Evolutionary conservation across 2,113 vertebrate genomes (phyloP), one percentile per base, ranked within the genome.

Genomic region (Cyanoderma ruficeps): DNA sequence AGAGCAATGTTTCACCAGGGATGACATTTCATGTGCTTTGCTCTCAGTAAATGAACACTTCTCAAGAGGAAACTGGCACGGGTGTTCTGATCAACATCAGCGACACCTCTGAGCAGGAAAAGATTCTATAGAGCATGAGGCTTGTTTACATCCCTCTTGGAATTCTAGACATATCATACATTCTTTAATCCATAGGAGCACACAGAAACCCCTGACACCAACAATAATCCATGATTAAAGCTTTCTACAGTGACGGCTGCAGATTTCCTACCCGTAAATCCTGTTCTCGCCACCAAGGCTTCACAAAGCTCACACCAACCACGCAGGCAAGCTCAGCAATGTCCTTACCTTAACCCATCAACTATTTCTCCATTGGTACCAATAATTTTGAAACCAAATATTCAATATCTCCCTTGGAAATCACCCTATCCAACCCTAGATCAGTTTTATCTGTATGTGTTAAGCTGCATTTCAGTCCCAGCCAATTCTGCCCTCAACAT

Each of bases 181-280:
- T 72, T 79, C 85, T 76, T 88, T 94, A 93, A 94, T 80, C 86
- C 74, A 63, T 2, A 89, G 78, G 71, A 11, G 9, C 65, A 55
- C 90, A 83, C 50, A 79, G 28, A 90, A 94, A 35, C 76, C 89
- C 91, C 74, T 83, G 82, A 92, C 83, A 93, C 64, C 35, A 52
- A 20, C 77, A 65, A 7, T 1, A 81, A 53, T 42, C 60, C 77
- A 28, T 80, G 82, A 90, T 94, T 79, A 95, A 93, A 96, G 85
- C 96, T 95, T 70, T 86, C 75, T 79, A 68, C 52, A 79, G 64
- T 2, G 53, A 56, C 6, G 47, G 75, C 71, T 93, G 82, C 84
- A 87, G 74, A 63, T 87, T 59, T 65, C 82, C 93, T 76, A 86
- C 91, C 71, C 5, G 39, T 84, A 79, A 82, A 93, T 87, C 87